phyloP scores from a whole-genome alignment of 2,888 invertebrate species.

The Oscheius sp. region DNA sequence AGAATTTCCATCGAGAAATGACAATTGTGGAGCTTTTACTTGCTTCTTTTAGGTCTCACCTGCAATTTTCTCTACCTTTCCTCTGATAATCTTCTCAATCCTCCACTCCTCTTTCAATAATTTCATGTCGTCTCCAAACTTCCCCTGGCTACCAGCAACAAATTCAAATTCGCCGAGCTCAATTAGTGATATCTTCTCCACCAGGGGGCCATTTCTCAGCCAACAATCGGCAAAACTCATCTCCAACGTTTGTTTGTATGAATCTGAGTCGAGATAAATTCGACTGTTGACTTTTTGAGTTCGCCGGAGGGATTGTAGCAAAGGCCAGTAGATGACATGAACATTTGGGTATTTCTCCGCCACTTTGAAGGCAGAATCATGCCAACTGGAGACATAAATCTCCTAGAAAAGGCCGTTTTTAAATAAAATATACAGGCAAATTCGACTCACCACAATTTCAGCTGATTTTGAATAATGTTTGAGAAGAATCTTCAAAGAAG shows the following conservation, averaged over 20 bases:
- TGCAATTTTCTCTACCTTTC: background rate
- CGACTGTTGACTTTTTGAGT: background rate
- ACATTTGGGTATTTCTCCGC: background rate
- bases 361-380: background rate
- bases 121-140: background rate
- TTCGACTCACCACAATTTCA: background rate
- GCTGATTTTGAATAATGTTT: background rate
- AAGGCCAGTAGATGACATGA: conserved; percentile 6
- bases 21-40: too few species aligned
- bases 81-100: background rate
- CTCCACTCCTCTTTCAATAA: conserved; percentile 12
- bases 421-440: background rate
- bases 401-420: conserved; percentile 1
- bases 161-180: conserved; percentile 3
- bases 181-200: conserved; percentile 6
- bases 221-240: conserved; percentile 25
- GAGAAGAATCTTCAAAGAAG: background rate
- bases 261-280: conserved; percentile 1
- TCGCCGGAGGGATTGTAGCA: background rate
- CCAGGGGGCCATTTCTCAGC: conserved; percentile 14
- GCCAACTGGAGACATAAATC: conserved; percentile 16
- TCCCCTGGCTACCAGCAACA: background rate
- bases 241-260: background rate
- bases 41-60: background rate
- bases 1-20: too few species aligned